phyloP scores from a whole-genome alignment of 1,140 invertebrate genomes.

The Magallana ariakensis region DNA sequence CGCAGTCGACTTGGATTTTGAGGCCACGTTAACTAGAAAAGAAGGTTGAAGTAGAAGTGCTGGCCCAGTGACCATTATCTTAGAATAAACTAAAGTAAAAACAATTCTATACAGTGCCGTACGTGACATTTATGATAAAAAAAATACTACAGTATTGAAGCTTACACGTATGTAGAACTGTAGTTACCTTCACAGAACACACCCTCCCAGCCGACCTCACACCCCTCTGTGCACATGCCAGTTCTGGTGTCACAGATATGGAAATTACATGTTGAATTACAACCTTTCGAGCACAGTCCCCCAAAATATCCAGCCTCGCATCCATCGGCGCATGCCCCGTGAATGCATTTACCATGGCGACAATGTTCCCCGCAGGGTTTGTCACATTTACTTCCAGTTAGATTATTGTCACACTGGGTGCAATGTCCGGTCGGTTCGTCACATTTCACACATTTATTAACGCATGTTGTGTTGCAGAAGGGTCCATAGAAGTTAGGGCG shows the following conservation, averaged over 20 bases:
- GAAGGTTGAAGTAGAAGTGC: too few species aligned
- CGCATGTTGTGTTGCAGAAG: not conserved
- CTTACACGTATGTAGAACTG: too few species aligned
- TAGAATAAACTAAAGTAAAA: too few species aligned
- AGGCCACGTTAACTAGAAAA: not conserved
- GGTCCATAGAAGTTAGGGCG: not conserved
- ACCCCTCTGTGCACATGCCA: not conserved
- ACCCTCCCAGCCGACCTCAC: not conserved
- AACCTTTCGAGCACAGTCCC: not conserved
- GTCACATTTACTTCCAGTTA: constrained; percentile 18
- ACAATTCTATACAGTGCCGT: too few species aligned
- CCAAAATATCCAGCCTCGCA: constrained; percentile 6
- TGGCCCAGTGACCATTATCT: too few species aligned
- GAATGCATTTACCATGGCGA: constrained; percentile 4
- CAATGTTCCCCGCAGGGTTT: not conserved
- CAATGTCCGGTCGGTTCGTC: not conserved
- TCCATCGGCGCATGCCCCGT: constrained; percentile 3
- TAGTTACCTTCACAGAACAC: constrained; percentile 14
- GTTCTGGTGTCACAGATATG: not conserved
- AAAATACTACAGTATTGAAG: too few species aligned
- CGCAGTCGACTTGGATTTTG: not conserved
- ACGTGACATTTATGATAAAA: too few species aligned
- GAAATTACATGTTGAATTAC: not conserved
- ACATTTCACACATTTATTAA: not conserved
- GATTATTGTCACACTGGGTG: not conserved